These are phyloP conservation scores for Aspidiotus rigidus DNA, from an alignment of 2,888 invertebrate species.

Conservation along the genomic window DNA sequence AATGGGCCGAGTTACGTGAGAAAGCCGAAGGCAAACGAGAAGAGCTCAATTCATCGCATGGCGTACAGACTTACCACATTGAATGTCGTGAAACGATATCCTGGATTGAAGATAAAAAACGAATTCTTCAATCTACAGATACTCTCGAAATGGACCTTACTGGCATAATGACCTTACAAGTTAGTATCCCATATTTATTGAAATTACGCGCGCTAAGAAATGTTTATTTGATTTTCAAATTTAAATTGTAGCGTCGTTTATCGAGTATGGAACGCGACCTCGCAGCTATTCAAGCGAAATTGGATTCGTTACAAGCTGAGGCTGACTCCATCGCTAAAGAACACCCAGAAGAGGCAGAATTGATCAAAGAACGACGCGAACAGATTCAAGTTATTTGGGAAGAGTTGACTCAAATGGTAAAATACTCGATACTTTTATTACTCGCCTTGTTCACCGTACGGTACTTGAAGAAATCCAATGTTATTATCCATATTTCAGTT, in stretches of 20 bases:
- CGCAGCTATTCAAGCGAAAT: slow-evolving; percentile 95
- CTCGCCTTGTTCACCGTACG: neutral
- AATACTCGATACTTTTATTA: slow-evolving; percentile 4
- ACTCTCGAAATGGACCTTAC: slow-evolving; percentile 97
- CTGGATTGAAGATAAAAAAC: slow-evolving; percentile 99
- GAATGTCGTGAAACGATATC: slow-evolving; percentile 97
- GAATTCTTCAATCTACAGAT: slow-evolving; percentile 91
- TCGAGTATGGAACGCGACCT: slow-evolving; percentile 98
- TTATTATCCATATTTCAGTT: slow-evolving; percentile 54
- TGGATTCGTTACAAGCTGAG: slow-evolving; percentile 86
- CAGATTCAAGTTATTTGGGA: slow-evolving; percentile 94
- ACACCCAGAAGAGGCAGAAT: slow-evolving; percentile 87
- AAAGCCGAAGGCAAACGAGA: slow-evolving; percentile 95
- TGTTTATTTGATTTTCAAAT: neutral
- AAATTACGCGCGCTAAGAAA: neutral
- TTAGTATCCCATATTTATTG: slow-evolving; percentile 33
- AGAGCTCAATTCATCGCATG: slow-evolving; percentile 90
- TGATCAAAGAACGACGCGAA: slow-evolving; percentile 79
- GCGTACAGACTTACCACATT: slow-evolving; percentile 98
- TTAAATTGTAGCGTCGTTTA: slow-evolving; percentile 67
- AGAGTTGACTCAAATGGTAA: slow-evolving; percentile 84
- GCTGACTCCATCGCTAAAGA: slow-evolving; percentile 84
- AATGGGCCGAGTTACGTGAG: slow-evolving; percentile 81
- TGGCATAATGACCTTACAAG: slow-evolving; percentile 87
- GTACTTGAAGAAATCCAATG: neutral